Conservation (phyloP, 2,797 vertebrate species). For the Epinephelus coioides region DNA sequence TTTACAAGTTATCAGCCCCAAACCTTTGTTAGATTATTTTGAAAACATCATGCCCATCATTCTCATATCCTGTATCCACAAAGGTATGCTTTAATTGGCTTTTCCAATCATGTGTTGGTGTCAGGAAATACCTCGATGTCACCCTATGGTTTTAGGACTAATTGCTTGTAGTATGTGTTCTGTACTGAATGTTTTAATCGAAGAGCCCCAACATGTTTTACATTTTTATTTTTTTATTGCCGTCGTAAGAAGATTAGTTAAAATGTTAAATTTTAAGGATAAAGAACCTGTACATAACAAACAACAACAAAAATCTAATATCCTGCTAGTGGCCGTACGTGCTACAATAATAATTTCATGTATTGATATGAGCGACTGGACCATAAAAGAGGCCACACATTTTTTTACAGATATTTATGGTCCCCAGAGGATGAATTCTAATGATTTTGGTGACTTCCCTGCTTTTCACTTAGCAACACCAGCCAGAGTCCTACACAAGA, state of each 20-base stretch:
- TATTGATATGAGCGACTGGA: too few relatives aligned
- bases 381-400: too few relatives aligned
- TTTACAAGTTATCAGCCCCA: slow-evolving; percentile 13
- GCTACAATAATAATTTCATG: too few relatives aligned
- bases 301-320: background rate
- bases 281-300: background rate
- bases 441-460: background rate
- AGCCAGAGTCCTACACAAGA: too few relatives aligned
- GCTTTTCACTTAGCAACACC: background rate
- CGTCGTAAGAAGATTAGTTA: background rate
- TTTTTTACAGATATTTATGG: background rate
- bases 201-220: background rate
- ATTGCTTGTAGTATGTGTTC: background rate
- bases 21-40: background rate
- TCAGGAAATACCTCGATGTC: slow-evolving; percentile 14
- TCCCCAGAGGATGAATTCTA: slow-evolving; percentile 11
- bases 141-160: background rate
- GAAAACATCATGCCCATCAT: slow-evolving; percentile 3
- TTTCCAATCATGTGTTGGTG: slow-evolving; percentile 3
- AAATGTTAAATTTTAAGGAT: background rate
- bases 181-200: slow-evolving; percentile 13
- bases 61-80: background rate
- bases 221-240: background rate
- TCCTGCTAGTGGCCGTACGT: background rate
- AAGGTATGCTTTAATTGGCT: background rate